These are phyloP conservation scores for Lagopus leucura DNA, from an alignment of 2,113 vertebrate genomes.

Conservation along the genomic window DNA sequence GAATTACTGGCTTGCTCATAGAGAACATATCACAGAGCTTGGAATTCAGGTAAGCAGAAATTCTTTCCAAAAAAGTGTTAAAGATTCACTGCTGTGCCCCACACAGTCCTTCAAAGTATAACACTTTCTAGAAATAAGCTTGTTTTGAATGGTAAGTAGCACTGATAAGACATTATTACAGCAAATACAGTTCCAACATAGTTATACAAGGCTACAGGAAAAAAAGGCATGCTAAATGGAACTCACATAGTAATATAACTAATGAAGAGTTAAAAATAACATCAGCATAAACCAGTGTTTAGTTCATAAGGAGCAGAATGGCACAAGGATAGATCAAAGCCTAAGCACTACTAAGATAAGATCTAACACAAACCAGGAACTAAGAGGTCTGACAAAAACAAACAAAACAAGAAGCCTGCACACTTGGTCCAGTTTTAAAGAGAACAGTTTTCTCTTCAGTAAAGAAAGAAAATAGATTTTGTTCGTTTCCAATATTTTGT, in stretches of 20 bases:
- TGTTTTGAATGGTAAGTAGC: background rate
- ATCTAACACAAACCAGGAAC: conserved; percentile 4
- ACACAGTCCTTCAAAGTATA: background rate
- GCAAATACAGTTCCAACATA: background rate
- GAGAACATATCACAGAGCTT: background rate
- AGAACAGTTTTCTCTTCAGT: background rate
- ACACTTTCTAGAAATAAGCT: background rate
- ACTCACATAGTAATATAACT: background rate
- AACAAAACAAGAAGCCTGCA: background rate
- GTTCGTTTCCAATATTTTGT: background rate
- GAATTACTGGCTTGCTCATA: background rate
- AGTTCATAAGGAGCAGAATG: background rate
- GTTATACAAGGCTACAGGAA: background rate
- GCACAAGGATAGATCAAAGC: conserved; percentile 15
- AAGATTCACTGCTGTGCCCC: background rate
- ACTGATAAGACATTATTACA: background rate
- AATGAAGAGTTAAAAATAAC: background rate
- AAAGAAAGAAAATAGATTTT: background rate
- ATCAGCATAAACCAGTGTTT: background rate
- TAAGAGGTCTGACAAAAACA: background rate
- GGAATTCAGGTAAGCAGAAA: background rate
- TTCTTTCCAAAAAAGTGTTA: background rate
- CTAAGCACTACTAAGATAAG: background rate
- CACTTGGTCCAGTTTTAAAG: background rate
- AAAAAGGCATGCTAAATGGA: background rate